Conservation (phyloP, 2,797 vertebrate genomes). For the Phrynocephalus vlangalii region DNA sequence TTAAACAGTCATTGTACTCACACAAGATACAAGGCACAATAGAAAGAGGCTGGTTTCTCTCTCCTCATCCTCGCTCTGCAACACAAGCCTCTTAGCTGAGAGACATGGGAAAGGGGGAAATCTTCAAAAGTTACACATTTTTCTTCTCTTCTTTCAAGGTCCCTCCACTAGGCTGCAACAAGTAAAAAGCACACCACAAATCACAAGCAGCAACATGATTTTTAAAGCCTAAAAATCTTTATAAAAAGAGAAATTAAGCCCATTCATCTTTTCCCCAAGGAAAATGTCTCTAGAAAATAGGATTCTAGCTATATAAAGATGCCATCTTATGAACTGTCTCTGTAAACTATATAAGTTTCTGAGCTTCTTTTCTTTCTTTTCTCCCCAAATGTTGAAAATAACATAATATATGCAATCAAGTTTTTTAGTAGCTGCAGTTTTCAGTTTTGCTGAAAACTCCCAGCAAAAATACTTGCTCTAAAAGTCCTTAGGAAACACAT, state of each 20-base stretch:
- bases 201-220: constrained; percentile 5
- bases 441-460: neutral
- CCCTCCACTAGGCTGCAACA: neutral
- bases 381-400: neutral
- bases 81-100: neutral
- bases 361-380: neutral
- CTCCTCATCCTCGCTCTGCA: neutral
- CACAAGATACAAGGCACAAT: neutral
- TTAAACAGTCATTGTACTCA: neutral
- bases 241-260: neutral
- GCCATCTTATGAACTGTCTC: neutral
- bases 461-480: neutral
- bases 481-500: neutral
- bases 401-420: neutral
- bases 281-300: neutral
- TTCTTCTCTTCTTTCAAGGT: neutral
- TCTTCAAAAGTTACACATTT: constrained; percentile 9
- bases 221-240: constrained; percentile 3
- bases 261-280: neutral
- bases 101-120: neutral
- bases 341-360: neutral
- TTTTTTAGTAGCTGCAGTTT: neutral
- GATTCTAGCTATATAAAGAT: neutral
- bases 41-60: neutral
- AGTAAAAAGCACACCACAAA: constrained; percentile 10